phyloP scores from a whole-genome alignment of 2,888 invertebrate genomes.

The Boloria euphrosyne region DNA sequence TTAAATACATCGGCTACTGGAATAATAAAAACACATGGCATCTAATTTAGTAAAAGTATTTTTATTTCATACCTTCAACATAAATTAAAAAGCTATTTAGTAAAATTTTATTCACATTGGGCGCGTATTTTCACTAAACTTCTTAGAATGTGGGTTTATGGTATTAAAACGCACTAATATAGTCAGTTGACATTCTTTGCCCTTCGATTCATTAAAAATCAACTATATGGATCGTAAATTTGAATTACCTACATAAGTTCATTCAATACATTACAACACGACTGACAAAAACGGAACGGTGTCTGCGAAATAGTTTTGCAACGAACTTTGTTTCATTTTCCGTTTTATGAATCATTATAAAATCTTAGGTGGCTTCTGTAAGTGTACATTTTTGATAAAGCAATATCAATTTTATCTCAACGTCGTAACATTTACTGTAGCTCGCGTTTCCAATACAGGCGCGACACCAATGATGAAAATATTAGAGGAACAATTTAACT shows the following conservation, averaged over 20 bases:
- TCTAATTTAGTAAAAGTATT: too few relatives aligned
- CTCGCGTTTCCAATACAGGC: constrained; percentile 3
- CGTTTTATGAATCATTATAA: constrained; percentile 39
- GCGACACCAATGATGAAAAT: constrained; percentile 7
- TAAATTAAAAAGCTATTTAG: neutral
- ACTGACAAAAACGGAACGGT: constrained; percentile 28
- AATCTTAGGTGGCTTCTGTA: constrained; percentile 32
- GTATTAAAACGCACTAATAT: constrained; percentile 34
- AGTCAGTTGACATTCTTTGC: constrained; percentile 34
- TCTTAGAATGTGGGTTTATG: constrained; percentile 37
- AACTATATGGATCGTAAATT: constrained; percentile 12
- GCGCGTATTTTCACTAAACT: constrained; percentile 16
- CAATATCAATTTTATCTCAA: constrained; percentile 3
- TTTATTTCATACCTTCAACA: too few relatives aligned
- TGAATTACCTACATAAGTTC: neutral
- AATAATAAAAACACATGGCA: too few relatives aligned
- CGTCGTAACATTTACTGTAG: neutral
- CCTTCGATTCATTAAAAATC: constrained; percentile 20
- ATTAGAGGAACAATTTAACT: constrained; percentile 4
- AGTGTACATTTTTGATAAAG: neutral
- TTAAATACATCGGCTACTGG: too few relatives aligned
- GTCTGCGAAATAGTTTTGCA: constrained; percentile 35
- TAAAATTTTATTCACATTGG: constrained; percentile 5
- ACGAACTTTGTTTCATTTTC: constrained; percentile 31
- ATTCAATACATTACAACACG: constrained; percentile 33